Base-by-base conservation (phyloP, 1,140 invertebrate species). In the Heliothis virescens region DNA sequence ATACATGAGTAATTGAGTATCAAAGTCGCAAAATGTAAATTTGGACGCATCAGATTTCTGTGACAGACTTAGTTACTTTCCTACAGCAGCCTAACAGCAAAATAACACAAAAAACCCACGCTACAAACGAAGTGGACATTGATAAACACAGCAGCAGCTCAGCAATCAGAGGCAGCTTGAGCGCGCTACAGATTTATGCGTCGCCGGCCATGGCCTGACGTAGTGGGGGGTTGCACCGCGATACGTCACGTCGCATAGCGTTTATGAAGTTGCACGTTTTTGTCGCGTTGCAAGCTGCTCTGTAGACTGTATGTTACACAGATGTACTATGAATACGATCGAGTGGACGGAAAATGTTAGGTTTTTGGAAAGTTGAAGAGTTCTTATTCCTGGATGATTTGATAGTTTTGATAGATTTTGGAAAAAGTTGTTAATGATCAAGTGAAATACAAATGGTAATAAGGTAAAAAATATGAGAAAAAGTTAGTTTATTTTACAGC, bases 211-310 rank as follows among this genome's bases (percentile, higher is more conserved):
- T 21, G 12, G 57, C 21, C 11, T 48, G 63, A n/a, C 48, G 67
- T n/a, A 12, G 48, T 29, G 67, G 47, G 16, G 18, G 18, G 48
- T 47, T 48, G 63, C 63, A 18, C 13, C 2, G 67, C 67, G 67
- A 71, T 71, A 71, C 48, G 48, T 52, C 67, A 71, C 48, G 48
- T 29, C 11, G 18, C 13, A 10, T 11, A 15, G n/a, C 11, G 18
- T 71, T 71, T 71, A 52, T 71, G 47, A 11, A 71, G 67, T 21
- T 41, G 41, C 62, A 65, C 16, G 41, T 69, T 69, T 69, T 69
- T 69, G 48, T 29, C 16, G 16, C 47, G 62, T 48, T 18, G 41
- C 29, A 12, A 55, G 41, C n/a, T 16, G n/a, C 15, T 15, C 34
- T 48, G n/a, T 0, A 12, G 34, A 10, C 41, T 47, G 10, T 65